Base-by-base conservation (phyloP, 2,797 vertebrate genomes). In the Danio choprae region DNA sequence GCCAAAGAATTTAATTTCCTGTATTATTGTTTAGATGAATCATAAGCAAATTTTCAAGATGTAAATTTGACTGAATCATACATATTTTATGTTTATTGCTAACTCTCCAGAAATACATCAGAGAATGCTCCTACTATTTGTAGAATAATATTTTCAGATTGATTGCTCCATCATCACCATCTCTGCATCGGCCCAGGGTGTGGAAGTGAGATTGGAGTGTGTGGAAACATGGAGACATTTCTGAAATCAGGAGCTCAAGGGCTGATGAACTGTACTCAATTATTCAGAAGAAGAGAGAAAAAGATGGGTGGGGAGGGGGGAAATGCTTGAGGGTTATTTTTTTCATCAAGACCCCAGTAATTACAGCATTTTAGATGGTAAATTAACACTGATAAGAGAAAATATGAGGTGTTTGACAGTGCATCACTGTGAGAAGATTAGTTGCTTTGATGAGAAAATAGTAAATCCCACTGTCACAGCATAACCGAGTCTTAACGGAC, bases 301-400 rank as follows among this genome's bases (percentile, higher is more conserved):
- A 29, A 60, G 20, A n/a, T n/a, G 29, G n/a, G 10, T 8, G 48
- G 62, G 51, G 38, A 41, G 48, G 48, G 38, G 4, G n/a, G 44
- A 55, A 58, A 69, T 77, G 67, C 83, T 77, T 44, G 38, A 74
- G 70, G 79, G 73, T 62, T 63, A 12, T 50, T 41, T 58, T 77
- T 77, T 70, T 69, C 58, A 43, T 29, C 48, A 81, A 68, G 41
- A 65, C 68, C 56, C 65, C 72, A 81, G 16, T 81, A 82, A 86
- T 78, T 83, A 58, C 4, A 51, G 36, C 36, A 56, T 81, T 76
- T 84, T 83, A 85, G 55, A 79, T 77, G 22, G 73, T 67, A 84
- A 85, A 86, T 84, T 71, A 65, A 70, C 13, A 63, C 15, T 70
- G 15, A 81, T 83, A 83, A 76, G 48, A 50, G 48, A 63, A 71